These are phyloP conservation scores for Brachystomella parvula DNA, from an alignment of 1,140 invertebrate species.

Conservation along the genomic window DNA sequence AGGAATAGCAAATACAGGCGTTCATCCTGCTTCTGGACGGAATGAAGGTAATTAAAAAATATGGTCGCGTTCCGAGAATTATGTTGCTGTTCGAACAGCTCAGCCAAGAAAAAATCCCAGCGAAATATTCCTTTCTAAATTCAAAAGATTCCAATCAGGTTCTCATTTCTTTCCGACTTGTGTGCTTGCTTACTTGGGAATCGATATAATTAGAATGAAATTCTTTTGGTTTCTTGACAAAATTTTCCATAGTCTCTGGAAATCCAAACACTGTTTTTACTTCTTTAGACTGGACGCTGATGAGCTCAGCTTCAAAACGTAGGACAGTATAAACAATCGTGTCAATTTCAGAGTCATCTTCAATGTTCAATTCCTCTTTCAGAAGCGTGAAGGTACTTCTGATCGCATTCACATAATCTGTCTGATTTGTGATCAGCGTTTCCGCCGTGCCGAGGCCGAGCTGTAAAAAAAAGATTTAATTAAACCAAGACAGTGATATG, in stretches of 20 bases:
- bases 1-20: constrained; percentile 4
- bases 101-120: background rate
- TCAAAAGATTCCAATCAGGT: too few species aligned
- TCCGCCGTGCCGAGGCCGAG: constrained; percentile 6
- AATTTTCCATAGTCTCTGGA: constrained; percentile 12
- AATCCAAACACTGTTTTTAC: constrained; percentile 19
- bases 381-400: constrained; percentile 14
- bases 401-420: constrained; percentile 15
- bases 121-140: background rate
- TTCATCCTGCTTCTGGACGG: background rate
- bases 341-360: constrained; percentile 25
- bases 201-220: constrained; percentile 18
- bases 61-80: background rate
- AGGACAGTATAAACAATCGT: constrained; percentile 28
- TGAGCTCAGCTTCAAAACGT: constrained; percentile 26
- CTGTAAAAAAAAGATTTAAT: background rate
- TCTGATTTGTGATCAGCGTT: background rate
- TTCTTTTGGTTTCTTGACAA: constrained; percentile 9
- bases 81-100: background rate
- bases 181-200: background rate
- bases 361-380: constrained; percentile 16
- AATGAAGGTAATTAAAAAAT: constrained; percentile 14
- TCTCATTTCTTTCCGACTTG: too few species aligned
- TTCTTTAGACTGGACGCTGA: constrained; percentile 8
- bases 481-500: background rate